Base-by-base conservation (phyloP, 2,888 invertebrate species). In the Scaptomyza reducta region DNA sequence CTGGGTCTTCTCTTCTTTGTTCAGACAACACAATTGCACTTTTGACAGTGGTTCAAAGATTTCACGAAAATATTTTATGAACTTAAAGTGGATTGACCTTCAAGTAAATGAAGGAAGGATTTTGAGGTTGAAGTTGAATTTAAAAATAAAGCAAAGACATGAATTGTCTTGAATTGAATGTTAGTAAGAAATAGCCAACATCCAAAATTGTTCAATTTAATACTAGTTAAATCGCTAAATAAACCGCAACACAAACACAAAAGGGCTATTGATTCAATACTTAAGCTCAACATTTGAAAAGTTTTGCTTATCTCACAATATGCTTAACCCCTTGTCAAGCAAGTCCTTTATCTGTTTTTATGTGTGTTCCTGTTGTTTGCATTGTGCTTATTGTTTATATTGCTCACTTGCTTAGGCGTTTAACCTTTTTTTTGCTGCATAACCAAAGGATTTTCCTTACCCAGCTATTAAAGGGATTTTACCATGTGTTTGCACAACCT, bases 401-500 rank as follows among this genome's bases (percentile, higher is more conserved):
- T 86, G 80, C 87, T 83, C 80, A 83, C 77, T 80, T 80, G 87
- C 65, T 83, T 63, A 59, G 80, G 64, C 84, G 58, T 63, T 80
- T 80, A 81, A 86, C 80, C 80, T 86, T 81, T 83, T 81, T 79
- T 66, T 22, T 22, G 64, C 64, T 50, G 76, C 22, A 22, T 22
- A 53, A 40, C 50, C 38, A 68, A 69, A 68, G 73, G 80, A 70
- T 60, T 59, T 49, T 59, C 33, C 54, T 44, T 50, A 53, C 31
- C 29, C 50, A 42, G 55, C 42, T 58, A 54, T 56, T 64, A 58
- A 63, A 61, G 63, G 79, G 64, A 68, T 73, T 68, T 64, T 77
- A 67, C 73, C 79, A 70, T 83, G 86, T 86, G 87, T 83, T 79
- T 80, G 87, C 77, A 55, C 68, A 86, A 79, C 87, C 84, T 77